These are phyloP conservation scores for Nematostella vectensis DNA, from an alignment of 92 coral and sea anemone genomes.

Conservation along the genomic window DNA sequence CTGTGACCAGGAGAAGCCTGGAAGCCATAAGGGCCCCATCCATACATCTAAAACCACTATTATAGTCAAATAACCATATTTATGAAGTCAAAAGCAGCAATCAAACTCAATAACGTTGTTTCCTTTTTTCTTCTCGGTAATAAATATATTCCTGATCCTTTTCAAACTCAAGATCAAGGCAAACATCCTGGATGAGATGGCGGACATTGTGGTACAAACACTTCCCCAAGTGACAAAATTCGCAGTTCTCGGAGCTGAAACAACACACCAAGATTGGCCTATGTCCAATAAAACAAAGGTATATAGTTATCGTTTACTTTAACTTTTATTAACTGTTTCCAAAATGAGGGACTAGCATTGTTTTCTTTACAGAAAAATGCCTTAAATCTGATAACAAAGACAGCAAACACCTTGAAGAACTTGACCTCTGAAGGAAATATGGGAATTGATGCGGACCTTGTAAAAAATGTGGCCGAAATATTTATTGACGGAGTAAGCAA, in stretches of 20 bases:
- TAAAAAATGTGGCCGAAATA: slow-evolving; percentile 4
- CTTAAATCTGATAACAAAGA: slow-evolving; percentile 9
- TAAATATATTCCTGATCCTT: too few relatives aligned
- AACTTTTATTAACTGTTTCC: too few relatives aligned
- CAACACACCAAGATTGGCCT: slow-evolving; percentile 9
- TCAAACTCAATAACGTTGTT: too few relatives aligned
- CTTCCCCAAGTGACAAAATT: slow-evolving; percentile 11
- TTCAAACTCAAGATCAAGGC: slow-evolving; percentile 23
- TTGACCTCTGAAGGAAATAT: not conserved
- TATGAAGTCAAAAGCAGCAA: too few relatives aligned
- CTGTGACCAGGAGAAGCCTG: too few relatives aligned
- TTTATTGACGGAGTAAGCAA: slow-evolving; percentile 16
- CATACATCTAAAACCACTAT: too few relatives aligned
- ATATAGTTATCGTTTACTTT: too few relatives aligned
- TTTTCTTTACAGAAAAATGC: slow-evolving; percentile 15
- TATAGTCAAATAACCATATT: too few relatives aligned
- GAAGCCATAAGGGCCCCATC: too few relatives aligned
- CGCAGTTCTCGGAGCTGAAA: slow-evolving; percentile 4
- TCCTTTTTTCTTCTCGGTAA: too few relatives aligned
- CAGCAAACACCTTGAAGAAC: slow-evolving; percentile 4
- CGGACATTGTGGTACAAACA: not conserved
- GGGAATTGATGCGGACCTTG: not conserved
- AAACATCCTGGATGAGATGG: slow-evolving; percentile 8
- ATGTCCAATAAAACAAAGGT: slow-evolving; percentile 8
- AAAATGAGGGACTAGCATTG: too few relatives aligned